phyloP scores from a whole-genome alignment of 2,888 invertebrate species.

The Cantharis lateralis region DNA sequence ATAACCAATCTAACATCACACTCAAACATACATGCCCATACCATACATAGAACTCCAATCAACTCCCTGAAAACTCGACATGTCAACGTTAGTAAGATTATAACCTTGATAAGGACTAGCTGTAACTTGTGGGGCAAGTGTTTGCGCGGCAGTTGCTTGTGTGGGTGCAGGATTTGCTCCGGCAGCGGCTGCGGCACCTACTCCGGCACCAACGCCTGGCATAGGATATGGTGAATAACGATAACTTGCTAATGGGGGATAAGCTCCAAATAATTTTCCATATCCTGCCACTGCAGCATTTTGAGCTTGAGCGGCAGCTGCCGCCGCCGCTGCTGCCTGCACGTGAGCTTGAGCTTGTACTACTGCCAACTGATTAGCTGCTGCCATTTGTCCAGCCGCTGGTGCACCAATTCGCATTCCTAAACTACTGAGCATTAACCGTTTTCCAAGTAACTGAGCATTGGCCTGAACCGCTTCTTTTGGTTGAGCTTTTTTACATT shows the following conservation, averaged over 20 bases:
- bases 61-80: constrained; percentile 90
- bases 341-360: constrained; percentile 56
- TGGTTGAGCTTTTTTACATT: constrained; percentile 91
- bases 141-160: constrained; percentile 64
- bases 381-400: constrained; percentile 57
- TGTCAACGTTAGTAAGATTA: constrained; percentile 86
- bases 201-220: constrained; percentile 51
- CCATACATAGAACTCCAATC: constrained; percentile 93
- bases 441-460: constrained; percentile 69
- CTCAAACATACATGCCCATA: constrained; percentile 89
- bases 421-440: constrained; percentile 72
- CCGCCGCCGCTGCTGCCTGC: constrained; percentile 55
- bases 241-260: constrained; percentile 63
- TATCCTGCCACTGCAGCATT: constrained; percentile 67
- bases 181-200: constrained; percentile 58
- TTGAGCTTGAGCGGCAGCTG: constrained; percentile 63
- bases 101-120: constrained; percentile 76
- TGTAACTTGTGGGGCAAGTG: constrained; percentile 67
- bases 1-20: constrained; percentile 39
- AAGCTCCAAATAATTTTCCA: constrained; percentile 68
- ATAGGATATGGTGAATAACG: constrained; percentile 70
- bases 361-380: constrained; percentile 65
- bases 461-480: constrained; percentile 83
- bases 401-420: constrained; percentile 70
- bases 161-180: constrained; percentile 54